These are phyloP conservation scores for Balearica regulorum DNA, from an alignment of 2,797 vertebrate genomes.

Conservation along the genomic window DNA sequence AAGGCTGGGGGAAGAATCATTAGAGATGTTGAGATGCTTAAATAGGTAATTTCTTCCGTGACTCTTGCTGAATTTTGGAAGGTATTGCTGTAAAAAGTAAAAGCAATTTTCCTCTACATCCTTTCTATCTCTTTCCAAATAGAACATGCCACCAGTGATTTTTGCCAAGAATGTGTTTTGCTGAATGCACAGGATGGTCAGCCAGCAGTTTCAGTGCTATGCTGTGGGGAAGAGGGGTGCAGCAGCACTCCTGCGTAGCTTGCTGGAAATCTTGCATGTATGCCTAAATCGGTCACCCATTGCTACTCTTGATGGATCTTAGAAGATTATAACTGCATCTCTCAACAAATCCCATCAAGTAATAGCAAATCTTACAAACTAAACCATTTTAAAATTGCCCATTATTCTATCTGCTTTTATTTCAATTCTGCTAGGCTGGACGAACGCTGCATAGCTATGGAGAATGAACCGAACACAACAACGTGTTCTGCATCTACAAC, in stretches of 20 bases:
- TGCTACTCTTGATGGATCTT: neutral
- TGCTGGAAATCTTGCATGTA: neutral
- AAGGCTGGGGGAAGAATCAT: neutral
- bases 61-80: neutral
- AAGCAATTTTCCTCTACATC: neutral
- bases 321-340: neutral
- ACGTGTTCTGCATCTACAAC: slow-evolving; percentile 71
- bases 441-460: slow-evolving; percentile 72
- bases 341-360: neutral
- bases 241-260: neutral
- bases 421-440: slow-evolving; percentile 51
- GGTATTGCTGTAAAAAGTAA: neutral
- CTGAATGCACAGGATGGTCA: neutral
- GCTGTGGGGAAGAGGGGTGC: neutral
- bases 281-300: neutral
- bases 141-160: neutral
- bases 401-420: neutral
- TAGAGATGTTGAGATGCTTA: neutral
- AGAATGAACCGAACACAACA: slow-evolving; percentile 75
- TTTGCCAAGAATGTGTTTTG: neutral
- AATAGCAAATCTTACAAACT: neutral
- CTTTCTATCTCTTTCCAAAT: neutral
- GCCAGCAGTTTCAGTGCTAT: neutral
- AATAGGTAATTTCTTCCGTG: neutral
- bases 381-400: neutral